Evolutionary conservation across 2,888 invertebrate species (phyloP).

Genomic region (Oligia latruncula): DNA sequence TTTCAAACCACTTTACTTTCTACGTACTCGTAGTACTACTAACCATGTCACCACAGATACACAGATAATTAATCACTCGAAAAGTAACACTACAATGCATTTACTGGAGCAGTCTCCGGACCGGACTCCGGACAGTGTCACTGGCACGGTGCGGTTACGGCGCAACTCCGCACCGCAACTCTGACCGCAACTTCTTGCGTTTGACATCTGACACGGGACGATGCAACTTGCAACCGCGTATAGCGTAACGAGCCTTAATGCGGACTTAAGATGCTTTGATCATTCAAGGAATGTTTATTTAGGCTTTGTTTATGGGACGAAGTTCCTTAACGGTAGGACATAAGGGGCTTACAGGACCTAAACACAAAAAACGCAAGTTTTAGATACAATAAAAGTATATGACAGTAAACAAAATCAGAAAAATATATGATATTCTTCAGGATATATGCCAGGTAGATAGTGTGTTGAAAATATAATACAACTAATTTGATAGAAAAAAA

Average conservation of each 20-base stretch:
- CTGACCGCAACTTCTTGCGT: constrained; percentile 66
- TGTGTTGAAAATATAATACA: no score
- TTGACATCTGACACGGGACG: constrained; percentile 61
- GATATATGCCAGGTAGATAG: no score
- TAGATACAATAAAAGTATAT: no score
- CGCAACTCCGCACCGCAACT: constrained; percentile 61
- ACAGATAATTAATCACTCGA: constrained; percentile 21
- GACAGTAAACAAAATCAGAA: no score
- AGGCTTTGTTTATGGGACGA: neutral
- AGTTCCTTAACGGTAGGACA: neutral
- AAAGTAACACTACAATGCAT: constrained; percentile 29
- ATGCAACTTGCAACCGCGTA: constrained; percentile 43
- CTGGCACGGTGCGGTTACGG: constrained; percentile 57
- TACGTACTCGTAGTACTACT: neutral
- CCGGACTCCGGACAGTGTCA: constrained; percentile 54
- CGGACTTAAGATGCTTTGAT: constrained; percentile 2
- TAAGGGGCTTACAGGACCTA: no score
- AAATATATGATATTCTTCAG: no score
- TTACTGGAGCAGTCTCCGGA: constrained; percentile 31
- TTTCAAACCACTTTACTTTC: neutral
- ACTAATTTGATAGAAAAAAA: no score
- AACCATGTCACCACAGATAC: neutral
- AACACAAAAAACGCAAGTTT: no score
- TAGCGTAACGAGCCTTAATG: constrained; percentile 23
- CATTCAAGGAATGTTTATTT: neutral